phyloP scores from a whole-genome alignment of 2,888 invertebrate genomes.

The Romanomermis culicivorax region DNA sequence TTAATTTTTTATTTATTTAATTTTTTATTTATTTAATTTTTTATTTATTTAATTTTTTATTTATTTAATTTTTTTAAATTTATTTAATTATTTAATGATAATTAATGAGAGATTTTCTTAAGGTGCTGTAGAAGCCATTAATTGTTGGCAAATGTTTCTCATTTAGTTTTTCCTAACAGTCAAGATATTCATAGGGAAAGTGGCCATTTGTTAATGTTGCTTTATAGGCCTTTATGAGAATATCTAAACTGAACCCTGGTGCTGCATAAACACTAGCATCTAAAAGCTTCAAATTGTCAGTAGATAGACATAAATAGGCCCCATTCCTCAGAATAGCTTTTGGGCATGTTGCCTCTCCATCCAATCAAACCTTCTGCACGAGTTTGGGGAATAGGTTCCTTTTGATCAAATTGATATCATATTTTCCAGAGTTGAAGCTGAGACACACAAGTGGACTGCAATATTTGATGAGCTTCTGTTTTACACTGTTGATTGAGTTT shows the following conservation, averaged over 20 bases:
- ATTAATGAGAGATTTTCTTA: no score
- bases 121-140: conserved; percentile 2
- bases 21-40: no score
- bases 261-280: background rate
- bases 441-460: background rate
- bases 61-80: no score
- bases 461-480: background rate
- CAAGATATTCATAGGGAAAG: conserved; percentile 4
- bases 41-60: no score
- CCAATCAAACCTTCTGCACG: background rate
- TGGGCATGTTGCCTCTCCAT: background rate
- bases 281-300: background rate
- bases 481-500: background rate
- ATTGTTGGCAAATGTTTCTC: background rate
- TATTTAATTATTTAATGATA: no score
- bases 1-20: no score
- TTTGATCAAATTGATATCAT: conserved; percentile 4
- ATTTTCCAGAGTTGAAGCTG: conserved; percentile 5
- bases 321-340: background rate
- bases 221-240: background rate
- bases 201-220: background rate
- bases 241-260: conserved; percentile 1
- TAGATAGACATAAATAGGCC: background rate
- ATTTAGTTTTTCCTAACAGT: conserved; percentile 2
- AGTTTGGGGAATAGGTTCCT: background rate